These are phyloP conservation scores for Setophaga coronata DNA, from an alignment of 2,113 vertebrate species.

Conservation along the genomic window DNA sequence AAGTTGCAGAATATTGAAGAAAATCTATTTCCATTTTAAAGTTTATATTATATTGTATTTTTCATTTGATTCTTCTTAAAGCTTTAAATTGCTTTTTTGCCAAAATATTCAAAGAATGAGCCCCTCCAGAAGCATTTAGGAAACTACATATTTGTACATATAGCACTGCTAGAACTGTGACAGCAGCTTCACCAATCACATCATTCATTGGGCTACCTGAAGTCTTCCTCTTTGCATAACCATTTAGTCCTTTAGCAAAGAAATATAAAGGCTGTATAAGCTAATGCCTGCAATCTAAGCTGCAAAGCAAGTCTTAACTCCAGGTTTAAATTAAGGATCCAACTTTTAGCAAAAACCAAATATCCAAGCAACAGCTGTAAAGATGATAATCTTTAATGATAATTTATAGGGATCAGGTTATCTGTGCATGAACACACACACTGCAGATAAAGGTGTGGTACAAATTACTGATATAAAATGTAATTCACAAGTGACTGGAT, in stretches of 20 bases:
- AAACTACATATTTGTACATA: rapidly evolving
- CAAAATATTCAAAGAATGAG: neutral
- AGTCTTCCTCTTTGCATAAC: neutral
- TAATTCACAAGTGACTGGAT: neutral
- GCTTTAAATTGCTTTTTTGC: neutral
- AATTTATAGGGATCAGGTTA: neutral
- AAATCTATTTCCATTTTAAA: neutral
- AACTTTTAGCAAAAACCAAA: neutral
- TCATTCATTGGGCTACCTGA: neutral
- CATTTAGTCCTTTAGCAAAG: neutral
- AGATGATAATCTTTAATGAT: neutral
- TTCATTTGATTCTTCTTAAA: neutral
- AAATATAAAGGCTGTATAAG: neutral
- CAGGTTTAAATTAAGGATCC: neutral
- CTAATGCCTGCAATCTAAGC: neutral
- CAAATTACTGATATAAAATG: neutral
- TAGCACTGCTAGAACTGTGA: neutral
- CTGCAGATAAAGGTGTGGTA: neutral
- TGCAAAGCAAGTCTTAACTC: neutral
- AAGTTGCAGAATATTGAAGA: neutral
- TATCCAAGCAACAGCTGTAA: neutral
- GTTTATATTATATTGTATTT: neutral
- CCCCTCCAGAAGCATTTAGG: neutral
- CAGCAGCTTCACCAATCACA: neutral
- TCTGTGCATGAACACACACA: rapidly evolving